Conservation (phyloP, 1,140 invertebrate genomes). For the Drosophila fuyamai region DNA sequence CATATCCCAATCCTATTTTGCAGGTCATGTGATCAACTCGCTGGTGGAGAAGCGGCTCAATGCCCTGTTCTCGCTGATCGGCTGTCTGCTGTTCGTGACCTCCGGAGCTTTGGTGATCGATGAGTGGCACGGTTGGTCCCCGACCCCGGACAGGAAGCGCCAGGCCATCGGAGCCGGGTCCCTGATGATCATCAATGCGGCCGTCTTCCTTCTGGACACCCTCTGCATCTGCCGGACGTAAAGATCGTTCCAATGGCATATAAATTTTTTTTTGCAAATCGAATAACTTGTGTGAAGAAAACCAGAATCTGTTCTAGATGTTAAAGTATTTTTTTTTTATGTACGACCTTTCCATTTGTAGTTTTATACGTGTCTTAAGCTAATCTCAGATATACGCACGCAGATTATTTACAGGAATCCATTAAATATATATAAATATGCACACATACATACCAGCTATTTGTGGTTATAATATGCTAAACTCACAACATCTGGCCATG, state of each 20-base stretch:
- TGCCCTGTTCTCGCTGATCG: conserved; percentile 86
- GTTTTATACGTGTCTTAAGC: conserved; percentile 43
- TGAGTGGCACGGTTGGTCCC: conserved; percentile 69
- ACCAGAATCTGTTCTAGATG: conserved; percentile 51
- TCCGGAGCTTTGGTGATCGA: conserved; percentile 89
- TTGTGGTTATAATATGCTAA: conserved; percentile 35
- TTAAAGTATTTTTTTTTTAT: conserved; percentile 13
- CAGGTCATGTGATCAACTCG: conserved; percentile 87
- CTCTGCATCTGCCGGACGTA: conserved; percentile 87
- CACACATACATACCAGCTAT: conserved; percentile 20
- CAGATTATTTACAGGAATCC: conserved; percentile 66
- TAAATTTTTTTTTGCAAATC: conserved; percentile 22
- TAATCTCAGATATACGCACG: conserved; percentile 50
- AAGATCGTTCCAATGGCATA: conserved; percentile 34
- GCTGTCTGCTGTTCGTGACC: conserved; percentile 89
- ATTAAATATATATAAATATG: conserved; percentile 55
- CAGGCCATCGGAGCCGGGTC: conserved; percentile 89
- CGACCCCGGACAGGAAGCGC: conserved; percentile 85
- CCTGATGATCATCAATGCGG: conserved; percentile 89
- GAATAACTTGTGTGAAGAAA: conserved; percentile 30
- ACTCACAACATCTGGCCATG: conserved; percentile 40
- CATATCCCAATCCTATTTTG: no score
- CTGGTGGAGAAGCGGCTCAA: conserved; percentile 84
- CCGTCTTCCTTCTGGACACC: conserved; percentile 89
- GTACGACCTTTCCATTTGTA: conserved; percentile 7